Evolutionary conservation across 2,888 invertebrate genomes (phyloP).

Genomic region (Apodemia zela): DNA sequence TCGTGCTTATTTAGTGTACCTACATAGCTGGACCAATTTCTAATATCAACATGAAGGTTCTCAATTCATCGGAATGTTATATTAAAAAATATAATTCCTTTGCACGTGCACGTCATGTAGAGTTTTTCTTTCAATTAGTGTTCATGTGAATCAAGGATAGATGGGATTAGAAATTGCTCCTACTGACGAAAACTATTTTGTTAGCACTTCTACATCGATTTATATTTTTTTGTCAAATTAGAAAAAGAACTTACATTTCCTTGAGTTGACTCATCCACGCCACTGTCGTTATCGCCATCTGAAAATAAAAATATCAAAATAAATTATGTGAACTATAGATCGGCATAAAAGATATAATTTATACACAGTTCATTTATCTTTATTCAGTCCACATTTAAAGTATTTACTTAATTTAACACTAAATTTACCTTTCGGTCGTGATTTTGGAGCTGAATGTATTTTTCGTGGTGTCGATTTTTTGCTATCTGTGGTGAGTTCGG

Average conservation of each 20-base stretch:
- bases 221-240: neutral
- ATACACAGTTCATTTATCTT: slow-evolving; percentile 15
- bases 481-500: slow-evolving; percentile 45
- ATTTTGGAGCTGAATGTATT: slow-evolving; percentile 62
- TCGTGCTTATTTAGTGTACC: no score
- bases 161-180: neutral
- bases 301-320: slow-evolving; percentile 35
- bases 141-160: neutral
- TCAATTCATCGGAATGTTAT: no score
- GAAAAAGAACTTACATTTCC: slow-evolving; percentile 83
- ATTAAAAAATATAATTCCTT: no score
- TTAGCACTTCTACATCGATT: neutral
- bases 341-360: neutral
- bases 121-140: no score
- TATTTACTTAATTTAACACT: slow-evolving; percentile 15
- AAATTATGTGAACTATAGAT: neutral
- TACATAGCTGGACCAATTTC: no score
- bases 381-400: neutral
- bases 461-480: slow-evolving; percentile 68
- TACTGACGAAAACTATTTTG: neutral
- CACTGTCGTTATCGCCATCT: slow-evolving; percentile 92
- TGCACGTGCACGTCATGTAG: no score
- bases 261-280: slow-evolving; percentile 90
- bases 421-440: slow-evolving; percentile 67
- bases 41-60: no score